Conservation (phyloP, 2,888 invertebrate genomes). For the Cheilosia variabilis region DNA sequence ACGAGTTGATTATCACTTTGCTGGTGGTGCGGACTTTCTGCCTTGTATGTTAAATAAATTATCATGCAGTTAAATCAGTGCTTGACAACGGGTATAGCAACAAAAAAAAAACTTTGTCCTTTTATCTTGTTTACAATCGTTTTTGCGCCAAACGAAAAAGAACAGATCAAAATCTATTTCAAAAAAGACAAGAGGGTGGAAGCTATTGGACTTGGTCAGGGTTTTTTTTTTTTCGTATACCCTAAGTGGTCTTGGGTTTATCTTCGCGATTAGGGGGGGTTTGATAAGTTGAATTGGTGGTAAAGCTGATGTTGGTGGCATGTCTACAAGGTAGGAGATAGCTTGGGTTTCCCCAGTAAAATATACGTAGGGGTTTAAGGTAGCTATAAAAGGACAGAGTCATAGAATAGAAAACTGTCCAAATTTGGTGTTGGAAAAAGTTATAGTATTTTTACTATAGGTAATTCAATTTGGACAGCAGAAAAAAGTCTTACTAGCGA, state of each 20-base stretch:
- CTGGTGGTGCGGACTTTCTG: not conserved
- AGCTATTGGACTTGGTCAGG: not conserved
- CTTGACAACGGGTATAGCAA: slow-evolving; percentile 4
- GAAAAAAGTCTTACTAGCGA: no score
- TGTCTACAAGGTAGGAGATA: not conserved
- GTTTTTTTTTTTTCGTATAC: not conserved
- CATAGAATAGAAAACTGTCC: not conserved
- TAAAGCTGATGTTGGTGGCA: not conserved
- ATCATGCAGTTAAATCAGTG: slow-evolving; percentile 3
- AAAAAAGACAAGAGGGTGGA: not conserved
- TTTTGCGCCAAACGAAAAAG: not conserved
- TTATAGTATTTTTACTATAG: no score
- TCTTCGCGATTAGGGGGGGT: not conserved
- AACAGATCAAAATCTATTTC: not conserved
- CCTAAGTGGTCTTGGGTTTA: not conserved
- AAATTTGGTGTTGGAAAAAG: no score
- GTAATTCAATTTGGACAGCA: no score
- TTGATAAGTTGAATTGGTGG: not conserved
- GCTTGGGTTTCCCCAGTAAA: not conserved
- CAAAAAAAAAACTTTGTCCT: not conserved
- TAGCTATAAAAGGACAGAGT: not conserved
- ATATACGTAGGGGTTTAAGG: not conserved
- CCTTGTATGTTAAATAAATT: slow-evolving; percentile 12
- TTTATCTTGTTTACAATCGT: slow-evolving; percentile 5
- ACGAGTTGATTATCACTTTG: slow-evolving; percentile 11